phyloP scores from a whole-genome alignment of 2,888 invertebrate species.

The Protonemura montana region DNA sequence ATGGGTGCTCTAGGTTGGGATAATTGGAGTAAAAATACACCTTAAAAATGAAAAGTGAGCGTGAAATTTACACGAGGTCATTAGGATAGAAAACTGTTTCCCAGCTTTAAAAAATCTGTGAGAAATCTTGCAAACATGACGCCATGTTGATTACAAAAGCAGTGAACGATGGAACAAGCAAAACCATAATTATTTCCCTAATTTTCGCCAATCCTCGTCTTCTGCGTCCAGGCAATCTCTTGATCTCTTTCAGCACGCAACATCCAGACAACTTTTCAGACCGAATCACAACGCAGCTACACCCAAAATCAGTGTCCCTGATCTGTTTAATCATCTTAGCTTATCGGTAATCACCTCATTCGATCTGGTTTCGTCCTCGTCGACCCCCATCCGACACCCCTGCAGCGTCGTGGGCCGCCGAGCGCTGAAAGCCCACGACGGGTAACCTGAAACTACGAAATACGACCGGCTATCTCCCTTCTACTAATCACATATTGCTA shows the following conservation, averaged over 20 bases:
- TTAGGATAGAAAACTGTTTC: too few relatives aligned
- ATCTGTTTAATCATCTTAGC: not conserved
- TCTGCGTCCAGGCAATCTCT: too few relatives aligned
- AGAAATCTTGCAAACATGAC: too few relatives aligned
- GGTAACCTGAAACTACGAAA: not conserved
- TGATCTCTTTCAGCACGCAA: not conserved
- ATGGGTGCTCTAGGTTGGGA: too few relatives aligned
- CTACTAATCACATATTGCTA: constrained; percentile 3
- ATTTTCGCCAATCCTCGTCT: too few relatives aligned
- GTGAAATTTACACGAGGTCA: too few relatives aligned
- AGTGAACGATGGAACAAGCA: too few relatives aligned
- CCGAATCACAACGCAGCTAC: not conserved
- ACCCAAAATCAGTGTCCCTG: not conserved
- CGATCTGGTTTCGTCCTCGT: not conserved
- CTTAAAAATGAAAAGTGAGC: too few relatives aligned
- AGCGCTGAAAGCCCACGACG: not conserved
- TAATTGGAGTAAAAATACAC: too few relatives aligned
- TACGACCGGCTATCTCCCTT: not conserved
- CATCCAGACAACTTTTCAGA: not conserved
- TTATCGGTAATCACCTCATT: not conserved
- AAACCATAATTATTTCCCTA: too few relatives aligned
- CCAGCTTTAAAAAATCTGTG: too few relatives aligned
- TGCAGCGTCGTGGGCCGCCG: not conserved
- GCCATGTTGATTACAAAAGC: too few relatives aligned
- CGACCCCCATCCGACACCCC: not conserved